Base-by-base conservation (phyloP, 92 coral and sea anemone genomes). In the Meandrina meandrites region DNA sequence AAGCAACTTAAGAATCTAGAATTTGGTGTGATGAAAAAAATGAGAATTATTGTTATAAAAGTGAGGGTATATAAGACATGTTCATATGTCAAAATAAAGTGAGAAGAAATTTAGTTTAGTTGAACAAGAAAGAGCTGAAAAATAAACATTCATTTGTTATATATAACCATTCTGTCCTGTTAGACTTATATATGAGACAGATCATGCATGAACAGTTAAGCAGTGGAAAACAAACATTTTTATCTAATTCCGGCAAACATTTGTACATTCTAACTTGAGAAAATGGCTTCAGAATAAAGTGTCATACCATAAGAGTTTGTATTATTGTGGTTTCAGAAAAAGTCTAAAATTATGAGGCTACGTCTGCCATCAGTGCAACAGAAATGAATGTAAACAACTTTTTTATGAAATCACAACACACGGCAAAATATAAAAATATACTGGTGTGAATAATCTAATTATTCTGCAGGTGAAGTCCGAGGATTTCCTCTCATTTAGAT, bases 401-500 rank as follows among this genome's bases (percentile, higher is more conserved):
- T 48, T n/a, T 22, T 53, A 57, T 24, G 56, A 74, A 85, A 47
- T 77, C 40, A 64, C 17, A 19, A 13, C 6, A 77, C n/a, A 27
- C 76, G 28, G 34, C n/a, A 64, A 62, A 40, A 22, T 14, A 47
- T 8, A 30, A 66, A 15, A 27, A 84, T 13, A 56, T 50, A 48
- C 19, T 48, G 45, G 67, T 34, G 10, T 24, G 22, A 76, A 42
- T n/a, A 42, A 60, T 64, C 32, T 24, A 57, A 58, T 48, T 48
- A 48, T 22, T 6, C 21, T 48, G 45, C 62, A 67, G 88, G 82
- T 85, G 77, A 85, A 17, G 64, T 42, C 4, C 64, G 18, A 28
- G 50, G 53, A 64, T 77, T 85, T 85, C 88, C 77, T 66, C 50
- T 67, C 51, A 15, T 75, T 47, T 47, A 17, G n/a, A 58, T 62